Percentiles rank a stretch among this genome's conserved stretches.
phyloP scores from a whole-genome alignment of 2,888 invertebrate species.

The Lingula anatina region DNA sequence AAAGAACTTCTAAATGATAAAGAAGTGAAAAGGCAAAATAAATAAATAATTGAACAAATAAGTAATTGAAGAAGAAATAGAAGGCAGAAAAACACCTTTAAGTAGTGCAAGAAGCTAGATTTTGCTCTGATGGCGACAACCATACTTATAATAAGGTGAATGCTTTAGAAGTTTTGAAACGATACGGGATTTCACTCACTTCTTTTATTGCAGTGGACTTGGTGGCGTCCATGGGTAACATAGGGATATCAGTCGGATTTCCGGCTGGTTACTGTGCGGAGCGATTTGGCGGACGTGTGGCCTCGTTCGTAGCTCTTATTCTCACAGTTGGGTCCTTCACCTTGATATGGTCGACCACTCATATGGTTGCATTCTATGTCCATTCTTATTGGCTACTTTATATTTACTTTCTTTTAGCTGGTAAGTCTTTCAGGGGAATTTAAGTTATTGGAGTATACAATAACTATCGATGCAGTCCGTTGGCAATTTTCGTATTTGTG shows the following conservation, averaged over 20 bases:
- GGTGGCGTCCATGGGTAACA: constrained; percentile 25
- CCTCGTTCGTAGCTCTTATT: constrained; percentile 18
- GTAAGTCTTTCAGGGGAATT: constrained; percentile 9
- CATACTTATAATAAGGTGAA: no score
- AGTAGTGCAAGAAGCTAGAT: no score
- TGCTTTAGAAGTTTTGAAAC: no score
- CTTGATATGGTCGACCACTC: constrained; percentile 23
- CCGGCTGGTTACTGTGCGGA: constrained; percentile 26
- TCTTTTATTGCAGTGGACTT: constrained; percentile 26
- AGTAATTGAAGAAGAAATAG: no score
- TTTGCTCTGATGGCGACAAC: no score
- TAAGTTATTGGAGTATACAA: no score
- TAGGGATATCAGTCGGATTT: constrained; percentile 28
- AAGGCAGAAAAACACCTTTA: no score
- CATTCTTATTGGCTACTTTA: constrained; percentile 17
- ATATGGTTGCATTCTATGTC: constrained; percentile 18
- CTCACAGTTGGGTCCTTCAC: constrained; percentile 18
- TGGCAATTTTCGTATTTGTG: no score
- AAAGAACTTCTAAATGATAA: no score
- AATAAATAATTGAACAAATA: no score
- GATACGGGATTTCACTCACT: background rate
- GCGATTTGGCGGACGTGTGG: constrained; percentile 19
- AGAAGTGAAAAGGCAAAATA: no score
- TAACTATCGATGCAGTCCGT: no score
- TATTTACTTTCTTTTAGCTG: constrained; percentile 24